A percentile compares a stretch with the other conserved stretches of the same genome.
phyloP scores from a whole-genome alignment of 2,888 invertebrate species.

The Vannuccia rotundouncinata region DNA sequence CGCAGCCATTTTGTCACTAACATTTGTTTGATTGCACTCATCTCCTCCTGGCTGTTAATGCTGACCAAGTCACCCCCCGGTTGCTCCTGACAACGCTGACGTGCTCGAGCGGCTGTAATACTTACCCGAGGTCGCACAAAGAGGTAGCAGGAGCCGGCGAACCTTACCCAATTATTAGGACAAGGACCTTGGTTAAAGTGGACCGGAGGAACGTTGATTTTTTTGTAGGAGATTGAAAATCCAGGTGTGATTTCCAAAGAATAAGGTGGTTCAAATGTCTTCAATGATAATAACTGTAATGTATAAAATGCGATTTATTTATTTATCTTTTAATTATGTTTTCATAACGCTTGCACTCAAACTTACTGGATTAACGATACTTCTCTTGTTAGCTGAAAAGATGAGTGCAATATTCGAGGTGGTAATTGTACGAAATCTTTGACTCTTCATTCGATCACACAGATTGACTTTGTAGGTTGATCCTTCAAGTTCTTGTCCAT shows the following conservation, averaged over 20 bases:
- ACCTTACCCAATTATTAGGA: neutral
- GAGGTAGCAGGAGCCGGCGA: neutral
- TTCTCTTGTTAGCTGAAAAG: neutral
- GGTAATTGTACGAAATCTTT: neutral
- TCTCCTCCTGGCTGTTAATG: slow-evolving; percentile 5
- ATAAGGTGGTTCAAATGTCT: neutral
- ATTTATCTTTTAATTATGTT: neutral
- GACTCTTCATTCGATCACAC: neutral
- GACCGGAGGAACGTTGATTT: neutral
- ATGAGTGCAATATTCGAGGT: neutral
- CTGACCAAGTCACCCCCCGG: slow-evolving; percentile 26
- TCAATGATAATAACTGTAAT: no score
- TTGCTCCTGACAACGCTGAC: neutral
- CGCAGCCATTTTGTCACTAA: neutral
- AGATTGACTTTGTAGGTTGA: neutral
- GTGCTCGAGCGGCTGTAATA: neutral
- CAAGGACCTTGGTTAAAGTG: neutral
- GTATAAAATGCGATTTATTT: no score
- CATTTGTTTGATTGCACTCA: slow-evolving; percentile 25
- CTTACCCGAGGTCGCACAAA: neutral
- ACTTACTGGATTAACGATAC: neutral
- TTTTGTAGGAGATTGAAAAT: neutral
- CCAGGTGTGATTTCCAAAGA: neutral
- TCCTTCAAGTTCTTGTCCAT: neutral
- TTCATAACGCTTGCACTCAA: neutral